Evolutionary conservation across 2,113 vertebrate genomes (phyloP).

Genomic region (Orycteropus afer): DNA sequence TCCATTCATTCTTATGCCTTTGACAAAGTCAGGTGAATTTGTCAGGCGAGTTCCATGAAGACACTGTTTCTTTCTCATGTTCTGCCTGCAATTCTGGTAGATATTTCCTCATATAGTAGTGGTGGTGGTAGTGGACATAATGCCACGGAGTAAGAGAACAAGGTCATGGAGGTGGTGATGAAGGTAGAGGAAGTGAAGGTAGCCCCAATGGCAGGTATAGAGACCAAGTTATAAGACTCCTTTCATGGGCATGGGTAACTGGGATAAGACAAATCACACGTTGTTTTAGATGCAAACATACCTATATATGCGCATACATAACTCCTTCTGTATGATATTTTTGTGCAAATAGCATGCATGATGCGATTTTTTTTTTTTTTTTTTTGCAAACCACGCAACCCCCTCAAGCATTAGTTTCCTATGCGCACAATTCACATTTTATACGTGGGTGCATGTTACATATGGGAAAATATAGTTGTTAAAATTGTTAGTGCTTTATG

Average conservation of each 20-base stretch:
- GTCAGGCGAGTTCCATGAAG: neutral
- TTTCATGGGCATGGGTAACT: neutral
- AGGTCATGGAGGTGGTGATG: neutral
- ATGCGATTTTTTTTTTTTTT: no score
- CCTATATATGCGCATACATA: conserved; percentile 1
- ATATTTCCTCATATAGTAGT: neutral
- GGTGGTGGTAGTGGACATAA: neutral
- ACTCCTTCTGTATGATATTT: conserved; percentile 38
- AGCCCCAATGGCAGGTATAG: neutral
- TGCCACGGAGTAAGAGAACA: neutral
- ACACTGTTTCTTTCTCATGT: neutral
- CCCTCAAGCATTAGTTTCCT: no score
- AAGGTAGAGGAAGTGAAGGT: neutral
- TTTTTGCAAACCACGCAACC: no score
- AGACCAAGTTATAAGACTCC: conserved; percentile 18
- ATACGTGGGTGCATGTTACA: no score
- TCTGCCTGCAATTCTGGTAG: conserved; percentile 30
- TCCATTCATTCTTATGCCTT: conserved; percentile 49
- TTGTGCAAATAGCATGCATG: no score
- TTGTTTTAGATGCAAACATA: neutral
- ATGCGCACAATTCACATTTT: no score
- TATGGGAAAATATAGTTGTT: no score
- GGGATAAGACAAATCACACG: conserved; percentile 17
- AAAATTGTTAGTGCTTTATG: conserved; percentile 55
- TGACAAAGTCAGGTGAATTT: conserved; percentile 42